Conservation (phyloP, 2,113 vertebrate species). For the Empidonax alnorum region DNA sequence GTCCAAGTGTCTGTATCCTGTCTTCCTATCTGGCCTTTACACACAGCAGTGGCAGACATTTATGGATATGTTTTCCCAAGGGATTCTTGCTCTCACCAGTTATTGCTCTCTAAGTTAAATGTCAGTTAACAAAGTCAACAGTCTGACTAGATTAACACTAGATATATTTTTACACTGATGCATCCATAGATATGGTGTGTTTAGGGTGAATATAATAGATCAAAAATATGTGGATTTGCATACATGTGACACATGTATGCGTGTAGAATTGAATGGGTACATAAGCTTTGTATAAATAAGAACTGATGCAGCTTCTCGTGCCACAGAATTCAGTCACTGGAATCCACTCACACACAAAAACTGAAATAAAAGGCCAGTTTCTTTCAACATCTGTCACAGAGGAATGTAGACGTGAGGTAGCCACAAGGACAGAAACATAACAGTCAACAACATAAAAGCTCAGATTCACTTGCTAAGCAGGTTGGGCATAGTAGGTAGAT, state of each 20-base stretch:
- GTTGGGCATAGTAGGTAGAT: background rate
- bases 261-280: background rate
- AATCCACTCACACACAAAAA: background rate
- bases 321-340: background rate
- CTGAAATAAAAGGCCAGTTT: background rate
- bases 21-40: background rate
- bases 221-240: background rate
- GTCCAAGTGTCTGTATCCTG: background rate
- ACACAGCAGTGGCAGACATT: background rate
- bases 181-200: background rate
- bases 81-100: background rate
- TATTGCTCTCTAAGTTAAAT: background rate
- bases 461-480: background rate
- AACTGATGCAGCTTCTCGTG: background rate
- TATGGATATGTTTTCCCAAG: background rate
- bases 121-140: background rate
- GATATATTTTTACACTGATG: background rate
- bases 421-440: background rate
- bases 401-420: background rate
- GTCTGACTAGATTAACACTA: background rate
- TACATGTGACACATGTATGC: background rate
- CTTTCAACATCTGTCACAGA: background rate
- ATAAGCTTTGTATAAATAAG: background rate
- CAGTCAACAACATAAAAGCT: background rate
- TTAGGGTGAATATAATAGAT: background rate